These are phyloP conservation scores for Eupithecia abbreviata DNA, from an alignment of 2,888 invertebrate genomes.

Conservation along the genomic window DNA sequence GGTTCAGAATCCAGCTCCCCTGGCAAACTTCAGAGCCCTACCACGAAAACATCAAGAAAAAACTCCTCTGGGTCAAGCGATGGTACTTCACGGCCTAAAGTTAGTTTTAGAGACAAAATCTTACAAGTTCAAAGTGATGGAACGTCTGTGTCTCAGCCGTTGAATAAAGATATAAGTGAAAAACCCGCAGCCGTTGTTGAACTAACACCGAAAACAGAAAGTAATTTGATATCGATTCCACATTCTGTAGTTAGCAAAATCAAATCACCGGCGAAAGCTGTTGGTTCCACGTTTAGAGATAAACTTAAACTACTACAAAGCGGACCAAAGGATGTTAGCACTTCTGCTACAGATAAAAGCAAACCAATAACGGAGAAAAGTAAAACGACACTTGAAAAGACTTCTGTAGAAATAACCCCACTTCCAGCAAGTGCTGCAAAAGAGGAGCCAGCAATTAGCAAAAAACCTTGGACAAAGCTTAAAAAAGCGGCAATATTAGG, in stretches of 20 bases:
- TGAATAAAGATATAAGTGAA: constrained; percentile 71
- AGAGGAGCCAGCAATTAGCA: constrained; percentile 66
- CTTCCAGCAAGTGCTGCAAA: constrained; percentile 61
- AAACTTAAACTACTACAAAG: constrained; percentile 78
- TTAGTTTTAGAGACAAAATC: constrained; percentile 85
- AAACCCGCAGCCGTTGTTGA: constrained; percentile 77
- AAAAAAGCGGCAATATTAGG: constrained; percentile 88
- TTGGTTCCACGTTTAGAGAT: constrained; percentile 78
- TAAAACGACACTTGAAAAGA: constrained; percentile 64
- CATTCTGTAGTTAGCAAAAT: constrained; percentile 82
- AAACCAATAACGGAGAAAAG: constrained; percentile 51
- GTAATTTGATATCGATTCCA: constrained; percentile 77
- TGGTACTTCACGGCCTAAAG: constrained; percentile 80
- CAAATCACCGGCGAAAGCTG: constrained; percentile 79
- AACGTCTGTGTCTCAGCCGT: constrained; percentile 75
- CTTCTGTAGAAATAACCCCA: constrained; percentile 64
- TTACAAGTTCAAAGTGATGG: constrained; percentile 83
- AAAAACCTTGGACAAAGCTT: constrained; percentile 90
- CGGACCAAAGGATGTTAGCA: constrained; percentile 66
- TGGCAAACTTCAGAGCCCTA: constrained; percentile 78
- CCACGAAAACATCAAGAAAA: constrained; percentile 76
- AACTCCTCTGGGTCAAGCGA: constrained; percentile 79
- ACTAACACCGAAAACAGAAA: constrained; percentile 77
- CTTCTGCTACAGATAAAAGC: constrained; percentile 56
- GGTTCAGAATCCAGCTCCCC: constrained; percentile 79